Percentiles rank a stretch among this genome's conserved stretches.
phyloP scores from a whole-genome alignment of 2,888 invertebrate species.

The Epiblema foenella region DNA sequence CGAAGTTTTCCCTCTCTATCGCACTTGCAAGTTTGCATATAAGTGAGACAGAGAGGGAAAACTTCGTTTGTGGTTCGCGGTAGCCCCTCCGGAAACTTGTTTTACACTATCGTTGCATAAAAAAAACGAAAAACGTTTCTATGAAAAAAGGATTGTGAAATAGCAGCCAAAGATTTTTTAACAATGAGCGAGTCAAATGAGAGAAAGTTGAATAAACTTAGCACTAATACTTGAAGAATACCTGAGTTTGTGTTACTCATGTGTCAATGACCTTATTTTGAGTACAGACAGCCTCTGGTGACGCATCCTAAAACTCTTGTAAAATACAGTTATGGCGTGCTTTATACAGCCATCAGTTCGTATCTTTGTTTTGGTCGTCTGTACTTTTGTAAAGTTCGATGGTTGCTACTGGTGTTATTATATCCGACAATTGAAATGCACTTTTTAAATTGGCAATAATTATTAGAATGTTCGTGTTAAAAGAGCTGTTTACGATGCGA shows the following conservation, averaged over 20 bases:
- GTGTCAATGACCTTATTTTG: conserved; percentile 38
- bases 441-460: neutral
- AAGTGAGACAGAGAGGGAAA: too few relatives aligned
- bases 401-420: conserved; percentile 16
- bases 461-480: neutral
- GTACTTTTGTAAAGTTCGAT: conserved; percentile 30
- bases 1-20: too few relatives aligned
- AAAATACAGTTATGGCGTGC: conserved; percentile 18
- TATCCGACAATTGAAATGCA: conserved; percentile 21
- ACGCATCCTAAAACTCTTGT: conserved; percentile 23
- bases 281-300: conserved; percentile 29
- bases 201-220: conserved; percentile 24
- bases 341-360: neutral
- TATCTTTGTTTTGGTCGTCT: neutral
- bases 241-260: conserved; percentile 27
- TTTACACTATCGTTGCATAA: too few relatives aligned
- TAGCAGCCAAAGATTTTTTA: too few relatives aligned
- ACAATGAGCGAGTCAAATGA: conserved; percentile 8
- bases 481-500: neutral
- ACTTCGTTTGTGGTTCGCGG: too few relatives aligned
- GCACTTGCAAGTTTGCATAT: too few relatives aligned
- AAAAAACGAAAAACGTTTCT: too few relatives aligned
- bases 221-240: conserved; percentile 8
- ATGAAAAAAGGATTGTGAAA: too few relatives aligned
- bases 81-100: too few relatives aligned